Evolutionary conservation across 2,888 invertebrate species (phyloP), one percentile per base, ranked within the genome.

Genomic region (Drosophila engyochracea): DNA sequence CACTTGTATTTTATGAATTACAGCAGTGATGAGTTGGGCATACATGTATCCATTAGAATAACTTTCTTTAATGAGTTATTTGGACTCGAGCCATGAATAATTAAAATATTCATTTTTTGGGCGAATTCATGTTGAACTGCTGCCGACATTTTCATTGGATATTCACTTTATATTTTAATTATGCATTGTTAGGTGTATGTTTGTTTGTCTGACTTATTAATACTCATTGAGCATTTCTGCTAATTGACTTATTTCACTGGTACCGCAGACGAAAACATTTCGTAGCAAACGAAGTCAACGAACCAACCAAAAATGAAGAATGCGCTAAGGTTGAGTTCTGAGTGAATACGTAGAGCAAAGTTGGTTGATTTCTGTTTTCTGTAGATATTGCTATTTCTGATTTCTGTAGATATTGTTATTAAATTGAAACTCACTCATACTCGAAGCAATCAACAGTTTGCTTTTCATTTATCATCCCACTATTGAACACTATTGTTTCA

Each of bases 231-330:
- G 53, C 49, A 44, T 19, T 49, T n/a, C 12, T 4, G 37, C 57
- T 76, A 76, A 78, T 78, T 78, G 60, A 30, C 47, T 66, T 66
- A 52, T 53, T 76, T 53, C 28, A 22, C 47, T 33, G 44, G 30
- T 30, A 25, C 49, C 47, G 22, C 58, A 58, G 54, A 51, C 25
- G 52, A 31, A 59, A 60, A 30, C 30, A 57, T 16, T 57, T 62
- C 16, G 19, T 9, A n/a, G n/a, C 2, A n/a, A 22, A 28, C 22
- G 5, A 0, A 60, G 51, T 51, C 35, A 30, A 10, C 9, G 16
- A 41, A 58, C 22, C n/a, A 28, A 25, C n/a, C 16, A 16, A 0
- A 39, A 57, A 22, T 31, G 5, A 31, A 14, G n/a, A 5, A 4
- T 28, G 7, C 25, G 7, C 19, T 4, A 3, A 51, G 39, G 3